Evolutionary conservation across 2,888 invertebrate species (phyloP), one percentile per base, ranked within the genome.

Genomic region (Athrips mouffetella): DNA sequence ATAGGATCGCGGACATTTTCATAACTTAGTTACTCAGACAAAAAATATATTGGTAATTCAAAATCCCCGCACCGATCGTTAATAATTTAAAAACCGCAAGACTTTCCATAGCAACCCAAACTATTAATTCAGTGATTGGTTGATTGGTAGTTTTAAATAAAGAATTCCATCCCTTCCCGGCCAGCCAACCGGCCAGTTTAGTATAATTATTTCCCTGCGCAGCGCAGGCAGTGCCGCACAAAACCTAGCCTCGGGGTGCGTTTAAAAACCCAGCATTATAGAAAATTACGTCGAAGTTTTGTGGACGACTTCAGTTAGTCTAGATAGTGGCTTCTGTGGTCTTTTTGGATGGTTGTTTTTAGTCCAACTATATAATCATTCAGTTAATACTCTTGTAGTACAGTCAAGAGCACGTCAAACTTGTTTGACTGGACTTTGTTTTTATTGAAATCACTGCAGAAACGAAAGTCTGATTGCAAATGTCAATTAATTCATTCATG

Each of bases 261-360:
- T 53, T 61, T 59, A 56, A 58, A 37, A 55, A 57, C 60, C 55
- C 48, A 49, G 51, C 48, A 59, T 60, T 59, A 59, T 52, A 52
- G 37, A 47, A 57, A 61, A 61, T 61, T 58, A 52, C 51, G 39
- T 13, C 48, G 15, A 6, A 2, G 33, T 33, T 15, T 16, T 15
- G 15, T 16, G 16, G 25, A 27, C 27, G 3, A 27, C 27, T 25
- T 15, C 2, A 16, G 41, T 10, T 25, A 11, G 37, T 37, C 21
- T 13, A 11, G 20, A 11, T 37, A 21, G 11, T 20, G 23, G 23
- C n/a, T n/a, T n/a, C n/a, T n/a, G n/a, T n/a, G n/a, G n/a, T n/a
- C n/a, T n/a, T n/a, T n/a, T n/a, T n/a, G n/a, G n/a, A n/a, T n/a
- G n/a, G n/a, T n/a, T n/a, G n/a, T n/a, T n/a, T n/a, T n/a, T n/a